Evolutionary conservation across 2,797 vertebrate genomes (phyloP).

Genomic region (Pseudotriccus pelzelni): DNA sequence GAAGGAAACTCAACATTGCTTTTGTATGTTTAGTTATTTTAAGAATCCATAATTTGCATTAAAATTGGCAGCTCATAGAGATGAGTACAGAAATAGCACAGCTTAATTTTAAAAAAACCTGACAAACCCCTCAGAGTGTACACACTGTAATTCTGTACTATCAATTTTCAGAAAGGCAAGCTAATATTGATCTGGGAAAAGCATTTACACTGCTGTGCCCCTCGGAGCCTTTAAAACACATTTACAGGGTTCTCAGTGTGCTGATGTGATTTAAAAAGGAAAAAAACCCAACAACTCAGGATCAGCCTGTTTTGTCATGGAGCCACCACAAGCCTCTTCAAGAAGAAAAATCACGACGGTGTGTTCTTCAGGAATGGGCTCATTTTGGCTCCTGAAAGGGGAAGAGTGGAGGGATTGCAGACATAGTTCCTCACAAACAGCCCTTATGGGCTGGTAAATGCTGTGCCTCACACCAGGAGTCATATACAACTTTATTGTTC

Average conservation of each 20-base stretch:
- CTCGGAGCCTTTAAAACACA: not conserved
- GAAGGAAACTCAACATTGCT: not conserved
- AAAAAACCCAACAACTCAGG: not conserved
- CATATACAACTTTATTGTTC: not conserved
- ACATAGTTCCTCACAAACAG: not conserved
- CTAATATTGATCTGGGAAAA: not conserved
- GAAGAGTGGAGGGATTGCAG: not conserved
- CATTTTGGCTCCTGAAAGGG: not conserved
- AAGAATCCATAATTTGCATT: slow-evolving; percentile 40
- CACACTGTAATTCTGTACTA: not conserved
- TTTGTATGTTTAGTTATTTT: slow-evolving; percentile 35
- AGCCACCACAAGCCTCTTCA: not conserved
- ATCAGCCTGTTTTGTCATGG: not conserved
- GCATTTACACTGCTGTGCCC: not conserved
- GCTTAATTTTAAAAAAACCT: not conserved
- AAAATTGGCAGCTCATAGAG: slow-evolving; percentile 35
- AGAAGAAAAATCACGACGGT: not conserved
- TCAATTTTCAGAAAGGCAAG: not conserved
- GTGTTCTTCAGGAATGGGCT: not conserved
- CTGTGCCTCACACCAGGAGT: fast-evolving
- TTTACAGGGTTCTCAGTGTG: not conserved
- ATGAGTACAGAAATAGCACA: slow-evolving; percentile 29
- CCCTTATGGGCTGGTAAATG: not conserved
- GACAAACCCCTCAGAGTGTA: not conserved
- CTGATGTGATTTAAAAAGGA: not conserved